Evolutionary conservation across 2,888 invertebrate genomes (phyloP), one percentile per base, ranked within the genome.

Genomic region (Stenolophus ochropezus): DNA sequence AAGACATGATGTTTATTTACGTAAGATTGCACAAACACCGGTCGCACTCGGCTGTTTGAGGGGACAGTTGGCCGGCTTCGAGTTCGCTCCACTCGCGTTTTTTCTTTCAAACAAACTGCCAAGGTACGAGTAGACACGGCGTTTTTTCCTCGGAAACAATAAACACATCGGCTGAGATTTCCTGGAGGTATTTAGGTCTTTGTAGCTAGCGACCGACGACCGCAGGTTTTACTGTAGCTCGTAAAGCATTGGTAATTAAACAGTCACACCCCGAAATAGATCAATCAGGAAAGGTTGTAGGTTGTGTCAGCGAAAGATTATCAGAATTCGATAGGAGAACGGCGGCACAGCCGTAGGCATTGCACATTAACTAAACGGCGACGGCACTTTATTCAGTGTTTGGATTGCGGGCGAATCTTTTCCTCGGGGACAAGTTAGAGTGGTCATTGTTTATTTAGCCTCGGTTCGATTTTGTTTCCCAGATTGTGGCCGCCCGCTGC

Each of bases 391-490:
- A 81, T 82, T 78, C 84, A 81, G 82, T 85, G 85, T 85, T 85
- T 85, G 84, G 79, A 85, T 83, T 85, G 83, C 83, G 85, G 84
- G 83, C 82, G 84, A 82, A 83, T 85, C 84, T 84, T 85, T 84
- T 86, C 86, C 86, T 86, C 84, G 84, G 86, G 86, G 86, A 86
- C 85, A 85, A 85, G 84, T 86, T 86, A 83, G 86, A 86, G 86
- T 86, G 86, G 86, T 85, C 86, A 86, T 85, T 87, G 86, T 87
- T 87, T 86, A 85, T 86, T 86, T 85, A 86, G 84, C 84, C 82
- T 73, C 65, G 74, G 82, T 76, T 78, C 77, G 77, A 76, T 77
- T 82, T 82, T 77, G 74, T 79, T 82, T 82, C 82, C 51, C 53
- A 82, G 82, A 81, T 76, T 81, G 82, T 82, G 58, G 61, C 49